phyloP scores from a whole-genome alignment of 2,113 vertebrate species.

The Eulemur macaco region DNA sequence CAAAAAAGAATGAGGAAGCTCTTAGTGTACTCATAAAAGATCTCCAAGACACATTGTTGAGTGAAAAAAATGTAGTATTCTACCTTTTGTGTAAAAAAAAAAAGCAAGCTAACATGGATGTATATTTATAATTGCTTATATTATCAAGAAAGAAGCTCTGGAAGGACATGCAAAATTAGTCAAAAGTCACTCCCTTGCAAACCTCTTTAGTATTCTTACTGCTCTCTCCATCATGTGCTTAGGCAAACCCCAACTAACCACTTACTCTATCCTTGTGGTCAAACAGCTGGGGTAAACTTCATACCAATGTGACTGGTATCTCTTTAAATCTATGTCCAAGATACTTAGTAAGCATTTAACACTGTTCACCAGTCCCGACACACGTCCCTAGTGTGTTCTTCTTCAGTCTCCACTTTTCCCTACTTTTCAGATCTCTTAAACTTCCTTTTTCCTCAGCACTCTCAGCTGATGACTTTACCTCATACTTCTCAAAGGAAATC shows the following conservation, averaged over 20 bases:
- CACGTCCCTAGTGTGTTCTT: not conserved
- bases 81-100: not conserved
- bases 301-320: not conserved
- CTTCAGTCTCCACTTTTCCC: not conserved
- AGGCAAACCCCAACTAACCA: not conserved
- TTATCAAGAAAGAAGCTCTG: not conserved
- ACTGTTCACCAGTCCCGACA: not conserved
- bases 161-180: not conserved
- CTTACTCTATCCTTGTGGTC: not conserved
- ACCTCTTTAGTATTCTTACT: not conserved
- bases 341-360: not conserved
- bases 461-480: not conserved
- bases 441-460: not conserved
- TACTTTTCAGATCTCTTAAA: not conserved
- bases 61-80: not conserved
- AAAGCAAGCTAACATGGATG: not conserved
- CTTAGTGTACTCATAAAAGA: not conserved
- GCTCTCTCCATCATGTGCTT: not conserved
- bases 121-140: not conserved
- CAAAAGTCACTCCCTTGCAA: not conserved
- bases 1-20: not conserved
- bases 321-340: not conserved
- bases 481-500: not conserved
- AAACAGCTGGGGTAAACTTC: not conserved
- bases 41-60: not conserved